Conservation (phyloP, 2,113 vertebrate species). For the Phrynocephalus versicolor region DNA sequence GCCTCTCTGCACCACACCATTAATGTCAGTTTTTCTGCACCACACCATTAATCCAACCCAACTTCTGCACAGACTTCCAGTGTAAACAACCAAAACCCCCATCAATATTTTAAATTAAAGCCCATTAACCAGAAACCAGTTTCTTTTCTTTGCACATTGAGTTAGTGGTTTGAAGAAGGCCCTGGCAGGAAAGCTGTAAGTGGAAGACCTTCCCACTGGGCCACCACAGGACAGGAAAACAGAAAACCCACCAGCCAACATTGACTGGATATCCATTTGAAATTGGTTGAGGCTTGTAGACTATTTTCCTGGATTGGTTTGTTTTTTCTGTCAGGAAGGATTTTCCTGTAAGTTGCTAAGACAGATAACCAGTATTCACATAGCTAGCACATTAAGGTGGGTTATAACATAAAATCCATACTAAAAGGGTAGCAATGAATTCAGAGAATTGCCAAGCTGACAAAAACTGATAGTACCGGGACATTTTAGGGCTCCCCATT, state of each 20-base stretch:
- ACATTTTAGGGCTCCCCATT: background rate
- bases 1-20: background rate
- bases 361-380: background rate
- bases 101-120: background rate
- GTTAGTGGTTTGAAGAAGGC: background rate
- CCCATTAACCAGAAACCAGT: background rate
- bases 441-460: conserved; percentile 15
- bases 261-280: background rate
- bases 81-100: background rate
- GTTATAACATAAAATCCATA: conserved; percentile 17
- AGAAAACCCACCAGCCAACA: conserved; percentile 7
- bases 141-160: fast-evolving
- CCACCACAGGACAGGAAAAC: no score
- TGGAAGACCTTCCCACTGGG: background rate
- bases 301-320: background rate
- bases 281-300: background rate
- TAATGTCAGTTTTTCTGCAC: background rate
- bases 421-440: conserved; percentile 32
- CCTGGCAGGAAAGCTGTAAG: fast-evolving
- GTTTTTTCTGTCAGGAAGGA: background rate
- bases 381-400: background rate
- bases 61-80: fast-evolving
- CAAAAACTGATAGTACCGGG: background rate
- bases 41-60: background rate
- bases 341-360: background rate